Conservation (phyloP, 2,113 vertebrate species). For the Stigmatopora argus region DNA sequence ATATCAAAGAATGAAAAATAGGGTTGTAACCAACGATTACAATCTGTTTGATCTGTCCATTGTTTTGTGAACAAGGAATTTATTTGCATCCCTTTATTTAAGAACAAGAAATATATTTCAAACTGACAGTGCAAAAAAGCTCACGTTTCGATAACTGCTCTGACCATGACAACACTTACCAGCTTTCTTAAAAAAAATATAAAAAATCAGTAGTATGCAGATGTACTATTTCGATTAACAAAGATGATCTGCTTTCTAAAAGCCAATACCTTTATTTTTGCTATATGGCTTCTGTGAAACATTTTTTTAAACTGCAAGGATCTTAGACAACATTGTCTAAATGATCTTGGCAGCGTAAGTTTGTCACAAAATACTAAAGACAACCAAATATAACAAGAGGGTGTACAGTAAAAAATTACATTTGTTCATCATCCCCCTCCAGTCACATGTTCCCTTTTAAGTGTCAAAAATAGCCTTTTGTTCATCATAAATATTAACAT, state of each 20-base stretch:
- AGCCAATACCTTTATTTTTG: background rate
- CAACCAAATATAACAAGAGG: background rate
- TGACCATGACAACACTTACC: too few species aligned
- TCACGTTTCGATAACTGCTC: too few species aligned
- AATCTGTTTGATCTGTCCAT: too few species aligned
- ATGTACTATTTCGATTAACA: too few species aligned
- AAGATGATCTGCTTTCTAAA: too few species aligned
- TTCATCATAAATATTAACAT: slow-evolving; percentile 52
- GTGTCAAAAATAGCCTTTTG: slow-evolving; percentile 38
- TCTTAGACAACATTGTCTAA: slow-evolving; percentile 29
- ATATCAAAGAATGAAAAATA: background rate
- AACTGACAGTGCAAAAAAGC: too few species aligned
- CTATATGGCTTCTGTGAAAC: background rate
- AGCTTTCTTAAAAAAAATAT: too few species aligned
- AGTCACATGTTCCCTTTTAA: slow-evolving; percentile 33
- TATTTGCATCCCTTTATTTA: too few species aligned
- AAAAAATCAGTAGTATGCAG: too few species aligned
- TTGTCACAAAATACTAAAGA: too few species aligned
- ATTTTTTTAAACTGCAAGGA: slow-evolving; percentile 24
- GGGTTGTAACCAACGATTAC: background rate
- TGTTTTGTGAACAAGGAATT: too few species aligned
- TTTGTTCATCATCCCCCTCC: slow-evolving; percentile 33
- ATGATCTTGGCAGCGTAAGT: slow-evolving; percentile 39
- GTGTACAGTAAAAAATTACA: slow-evolving; percentile 24
- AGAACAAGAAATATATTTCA: too few species aligned